Percentiles rank a stretch among this genome's conserved stretches.
These are phyloP conservation scores for Falco concolor DNA, from an alignment of 2,797 vertebrate species.

Conservation along the genomic window DNA sequence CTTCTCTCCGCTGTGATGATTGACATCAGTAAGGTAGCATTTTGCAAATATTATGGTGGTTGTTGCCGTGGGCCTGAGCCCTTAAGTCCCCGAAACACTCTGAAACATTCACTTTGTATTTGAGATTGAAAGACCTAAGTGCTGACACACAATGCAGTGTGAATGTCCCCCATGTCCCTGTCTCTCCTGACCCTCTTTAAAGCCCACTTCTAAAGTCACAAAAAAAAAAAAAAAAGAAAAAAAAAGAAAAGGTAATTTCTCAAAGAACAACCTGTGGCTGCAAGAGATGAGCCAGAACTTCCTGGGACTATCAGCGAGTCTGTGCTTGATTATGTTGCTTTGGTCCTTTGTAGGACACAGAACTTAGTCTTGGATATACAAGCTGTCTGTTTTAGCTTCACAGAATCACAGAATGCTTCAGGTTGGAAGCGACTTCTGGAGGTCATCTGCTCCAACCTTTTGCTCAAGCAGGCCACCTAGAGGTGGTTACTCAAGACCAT, in stretches of 20 bases:
- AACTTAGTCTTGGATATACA: background rate
- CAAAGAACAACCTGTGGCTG: background rate
- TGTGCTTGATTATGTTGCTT: background rate
- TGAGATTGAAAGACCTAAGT: background rate
- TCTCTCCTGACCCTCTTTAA: background rate
- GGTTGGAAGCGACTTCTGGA: background rate
- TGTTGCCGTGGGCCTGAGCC: background rate
- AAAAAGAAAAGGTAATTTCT: background rate
- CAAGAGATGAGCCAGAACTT: background rate
- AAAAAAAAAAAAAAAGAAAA: background rate
- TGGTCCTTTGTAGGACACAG: background rate
- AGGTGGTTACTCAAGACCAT: background rate
- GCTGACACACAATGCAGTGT: background rate
- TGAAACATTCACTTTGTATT: rapidly evolving
- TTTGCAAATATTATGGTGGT: background rate
- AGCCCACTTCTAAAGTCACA: background rate
- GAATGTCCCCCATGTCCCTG: no score
- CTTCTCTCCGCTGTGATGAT: background rate
- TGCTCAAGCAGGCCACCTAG: background rate
- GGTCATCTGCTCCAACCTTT: background rate
- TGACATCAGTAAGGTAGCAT: background rate
- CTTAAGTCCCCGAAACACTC: background rate
- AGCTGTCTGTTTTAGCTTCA: background rate
- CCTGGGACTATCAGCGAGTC: background rate
- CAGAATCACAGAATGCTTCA: no score